phyloP scores from a whole-genome alignment of 2,797 vertebrate species.

The Dicrostonyx torquatus region DNA sequence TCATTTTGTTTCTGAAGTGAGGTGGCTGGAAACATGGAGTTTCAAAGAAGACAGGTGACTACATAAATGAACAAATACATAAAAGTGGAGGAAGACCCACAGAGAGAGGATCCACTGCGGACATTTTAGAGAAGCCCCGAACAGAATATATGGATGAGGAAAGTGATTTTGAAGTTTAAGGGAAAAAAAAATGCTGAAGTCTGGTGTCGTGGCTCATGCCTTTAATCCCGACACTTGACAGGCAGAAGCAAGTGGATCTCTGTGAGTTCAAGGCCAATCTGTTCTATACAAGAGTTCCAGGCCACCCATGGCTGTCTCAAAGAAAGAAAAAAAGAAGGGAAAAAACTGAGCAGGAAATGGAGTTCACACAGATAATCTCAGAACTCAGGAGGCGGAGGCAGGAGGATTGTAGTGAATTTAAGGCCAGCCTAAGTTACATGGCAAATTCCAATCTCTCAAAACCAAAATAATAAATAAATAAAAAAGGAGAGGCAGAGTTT shows the following conservation, averaged over 20 bases:
- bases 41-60: background rate
- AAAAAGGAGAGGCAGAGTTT: background rate
- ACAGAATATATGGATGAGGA: background rate
- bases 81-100: background rate
- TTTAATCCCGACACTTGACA: background rate
- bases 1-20: background rate
- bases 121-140: background rate
- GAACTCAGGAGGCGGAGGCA: background rate
- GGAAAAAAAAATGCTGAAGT: background rate
- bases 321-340: no score
- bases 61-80: background rate
- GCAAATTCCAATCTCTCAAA: background rate
- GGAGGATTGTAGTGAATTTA: background rate
- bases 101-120: background rate
- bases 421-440: background rate
- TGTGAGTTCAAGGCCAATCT: background rate
- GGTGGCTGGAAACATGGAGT: background rate
- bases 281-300: background rate
- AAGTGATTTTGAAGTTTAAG: background rate
- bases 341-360: background rate
- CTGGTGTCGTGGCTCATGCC: background rate
- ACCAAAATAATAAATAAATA: background rate
- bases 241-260: background rate
- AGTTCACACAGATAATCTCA: background rate
- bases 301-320: background rate